Conservation (phyloP, 2,113 vertebrate species). For the Aldabrachelys gigantea region DNA sequence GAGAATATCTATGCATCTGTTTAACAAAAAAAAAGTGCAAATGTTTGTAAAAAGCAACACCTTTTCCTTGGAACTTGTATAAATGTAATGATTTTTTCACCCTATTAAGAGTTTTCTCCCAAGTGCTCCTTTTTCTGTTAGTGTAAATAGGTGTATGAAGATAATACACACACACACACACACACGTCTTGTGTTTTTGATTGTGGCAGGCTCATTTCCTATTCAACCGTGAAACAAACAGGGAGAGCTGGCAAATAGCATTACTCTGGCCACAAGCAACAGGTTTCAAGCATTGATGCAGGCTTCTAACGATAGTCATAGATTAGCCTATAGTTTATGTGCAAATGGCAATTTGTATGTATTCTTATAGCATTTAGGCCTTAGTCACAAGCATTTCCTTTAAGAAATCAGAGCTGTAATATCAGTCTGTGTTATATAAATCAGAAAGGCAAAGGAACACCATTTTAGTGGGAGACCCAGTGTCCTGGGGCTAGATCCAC, state of each 20-base stretch:
- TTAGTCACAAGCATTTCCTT: not conserved
- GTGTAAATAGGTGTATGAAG: not conserved
- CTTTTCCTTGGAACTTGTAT: not conserved
- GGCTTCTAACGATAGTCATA: not conserved
- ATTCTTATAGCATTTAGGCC: not conserved
- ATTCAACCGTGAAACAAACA: not conserved
- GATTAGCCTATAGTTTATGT: not conserved
- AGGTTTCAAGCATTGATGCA: not conserved
- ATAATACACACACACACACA: not conserved
- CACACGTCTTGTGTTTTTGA: not conserved
- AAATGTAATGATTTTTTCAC: not conserved
- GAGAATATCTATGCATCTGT: not conserved
- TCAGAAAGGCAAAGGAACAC: not conserved
- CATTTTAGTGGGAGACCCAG: not conserved
- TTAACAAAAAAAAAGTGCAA: not conserved
- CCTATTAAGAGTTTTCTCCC: not conserved
- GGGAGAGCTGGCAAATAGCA: not conserved
- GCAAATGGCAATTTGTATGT: not conserved
- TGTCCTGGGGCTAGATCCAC: not conserved
- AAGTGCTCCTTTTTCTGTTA: not conserved
- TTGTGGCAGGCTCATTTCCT: not conserved
- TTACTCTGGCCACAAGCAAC: not conserved
- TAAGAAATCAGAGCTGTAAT: not conserved
- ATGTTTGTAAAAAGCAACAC: constrained; percentile 17
- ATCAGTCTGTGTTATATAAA: not conserved